Evolutionary conservation across 2,888 invertebrate species (phyloP).

Genomic region (Folsomia candida): DNA sequence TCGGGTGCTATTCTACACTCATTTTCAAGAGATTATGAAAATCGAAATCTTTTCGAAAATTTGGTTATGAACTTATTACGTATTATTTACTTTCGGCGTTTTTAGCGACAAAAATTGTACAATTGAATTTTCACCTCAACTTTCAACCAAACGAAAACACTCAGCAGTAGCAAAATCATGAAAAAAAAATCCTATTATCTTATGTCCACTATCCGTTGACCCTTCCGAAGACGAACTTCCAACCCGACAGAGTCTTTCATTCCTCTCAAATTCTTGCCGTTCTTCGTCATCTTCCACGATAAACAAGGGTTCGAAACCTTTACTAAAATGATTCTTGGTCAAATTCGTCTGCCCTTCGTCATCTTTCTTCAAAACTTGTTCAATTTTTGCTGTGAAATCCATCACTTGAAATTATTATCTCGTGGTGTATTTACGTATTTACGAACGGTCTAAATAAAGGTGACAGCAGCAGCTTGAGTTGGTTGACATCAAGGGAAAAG

Average conservation of each 20-base stretch:
- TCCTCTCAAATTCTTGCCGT: constrained; percentile 6
- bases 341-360: constrained; percentile 16
- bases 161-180: no score
- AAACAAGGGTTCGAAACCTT: constrained; percentile 46
- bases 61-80: no score
- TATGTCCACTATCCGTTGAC: not conserved
- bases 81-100: not conserved
- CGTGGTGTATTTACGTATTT: no score
- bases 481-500: not conserved
- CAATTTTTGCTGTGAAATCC: not conserved
- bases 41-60: no score
- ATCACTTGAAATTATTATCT: no score
- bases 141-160: no score
- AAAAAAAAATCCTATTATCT: not conserved
- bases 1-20: no score
- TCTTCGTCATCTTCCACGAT: constrained; percentile 40
- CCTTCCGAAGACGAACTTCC: not conserved
- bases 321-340: constrained; percentile 26
- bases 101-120: not conserved
- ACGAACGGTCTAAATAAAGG: not conserved
- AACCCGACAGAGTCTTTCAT: not conserved
- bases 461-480: not conserved
- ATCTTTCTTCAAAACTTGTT: constrained; percentile 4
- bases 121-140: no score
- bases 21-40: no score